Percentiles rank a stretch among this genome's conserved stretches.
phyloP scores from a whole-genome alignment of 2,888 invertebrate genomes.

The Scaptomyza cyrtandrae region DNA sequence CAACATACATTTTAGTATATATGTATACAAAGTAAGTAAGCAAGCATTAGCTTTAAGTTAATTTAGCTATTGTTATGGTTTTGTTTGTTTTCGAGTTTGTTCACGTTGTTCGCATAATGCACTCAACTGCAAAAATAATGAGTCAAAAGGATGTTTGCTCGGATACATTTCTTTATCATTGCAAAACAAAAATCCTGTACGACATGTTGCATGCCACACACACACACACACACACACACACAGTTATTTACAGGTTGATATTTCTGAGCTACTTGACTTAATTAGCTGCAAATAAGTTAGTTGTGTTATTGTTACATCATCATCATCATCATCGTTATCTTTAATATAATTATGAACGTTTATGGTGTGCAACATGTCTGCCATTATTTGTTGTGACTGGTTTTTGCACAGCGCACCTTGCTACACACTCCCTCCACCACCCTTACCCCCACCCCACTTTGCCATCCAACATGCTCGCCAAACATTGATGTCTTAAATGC shows the following conservation, averaged over 20 bases:
- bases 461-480: not conserved
- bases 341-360: conserved; percentile 5
- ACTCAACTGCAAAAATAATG: conserved; percentile 59
- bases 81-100: conserved; percentile 9
- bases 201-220: not conserved
- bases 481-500: not conserved
- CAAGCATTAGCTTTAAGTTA: not conserved
- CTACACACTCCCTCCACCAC: too few relatives aligned
- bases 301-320: conserved; percentile 19
- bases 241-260: not conserved
- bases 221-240: not conserved
- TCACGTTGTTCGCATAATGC: conserved; percentile 32
- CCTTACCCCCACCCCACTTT: too few relatives aligned
- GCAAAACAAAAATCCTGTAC: not conserved
- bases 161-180: conserved; percentile 29
- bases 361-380: conserved; percentile 19
- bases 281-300: conserved; percentile 55
- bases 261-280: conserved; percentile 47
- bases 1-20: conserved; percentile 1
- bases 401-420: not conserved
- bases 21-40: not conserved
- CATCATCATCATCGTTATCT: conserved; percentile 8
- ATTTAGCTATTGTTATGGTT: not conserved
- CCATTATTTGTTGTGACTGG: conserved; percentile 21
- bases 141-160: conserved; percentile 38